A percentile compares a stretch with the other conserved stretches of the same genome.
Conservation (phyloP, 1,140 invertebrate species). For the Sesamia nonagrioides region DNA sequence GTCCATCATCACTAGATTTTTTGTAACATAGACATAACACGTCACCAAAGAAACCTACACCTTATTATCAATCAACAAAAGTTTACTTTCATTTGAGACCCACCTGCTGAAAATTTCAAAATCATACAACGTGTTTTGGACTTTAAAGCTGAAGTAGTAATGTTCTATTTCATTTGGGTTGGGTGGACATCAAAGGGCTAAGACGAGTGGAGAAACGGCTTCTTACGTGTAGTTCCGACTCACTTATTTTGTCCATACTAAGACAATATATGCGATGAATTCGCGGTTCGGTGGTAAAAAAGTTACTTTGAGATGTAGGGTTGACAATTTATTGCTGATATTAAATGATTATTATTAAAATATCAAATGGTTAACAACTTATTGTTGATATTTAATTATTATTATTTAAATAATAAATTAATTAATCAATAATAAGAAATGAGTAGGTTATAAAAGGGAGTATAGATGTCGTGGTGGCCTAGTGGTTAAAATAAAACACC, state of each 20-base stretch:
- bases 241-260: conserved; percentile 84
- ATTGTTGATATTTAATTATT: too few species aligned
- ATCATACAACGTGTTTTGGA: conserved; percentile 19
- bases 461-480: too few species aligned
- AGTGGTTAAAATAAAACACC: too few species aligned
- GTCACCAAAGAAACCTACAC: conserved; percentile 43
- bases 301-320: conserved; percentile 58
- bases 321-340: conserved; percentile 34
- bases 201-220: conserved; percentile 64
- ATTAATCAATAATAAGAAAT: too few species aligned
- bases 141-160: conserved; percentile 22
- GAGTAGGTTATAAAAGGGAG: too few species aligned
- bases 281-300: conserved; percentile 73
- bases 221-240: conserved; percentile 77
- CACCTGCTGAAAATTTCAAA: not conserved
- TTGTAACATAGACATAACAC: conserved; percentile 56
- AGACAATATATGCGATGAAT: conserved; percentile 81
- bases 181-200: conserved; percentile 60
- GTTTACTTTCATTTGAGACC: conserved; percentile 12
- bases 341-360: too few species aligned
- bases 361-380: too few species aligned
- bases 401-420: too few species aligned
- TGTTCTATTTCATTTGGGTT: conserved; percentile 52
- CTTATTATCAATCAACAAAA: not conserved
- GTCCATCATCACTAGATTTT: conserved; percentile 74